phyloP scores from a whole-genome alignment of 1,140 invertebrate species.

The Argopecten irradians region DNA sequence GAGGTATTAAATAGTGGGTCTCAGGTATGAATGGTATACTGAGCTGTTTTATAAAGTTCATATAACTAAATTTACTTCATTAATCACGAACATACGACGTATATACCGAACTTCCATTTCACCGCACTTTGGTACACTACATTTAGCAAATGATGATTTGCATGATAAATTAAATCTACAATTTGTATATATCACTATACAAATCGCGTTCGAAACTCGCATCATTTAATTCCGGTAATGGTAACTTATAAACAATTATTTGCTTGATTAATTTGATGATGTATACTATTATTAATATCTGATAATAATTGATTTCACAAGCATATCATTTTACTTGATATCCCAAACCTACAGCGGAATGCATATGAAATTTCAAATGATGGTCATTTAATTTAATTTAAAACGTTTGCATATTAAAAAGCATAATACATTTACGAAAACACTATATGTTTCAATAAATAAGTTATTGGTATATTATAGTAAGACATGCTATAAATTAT shows the following conservation, averaged over 20 bases:
- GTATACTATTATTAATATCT: neutral
- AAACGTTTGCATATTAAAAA: neutral
- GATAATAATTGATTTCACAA: conserved; percentile 18
- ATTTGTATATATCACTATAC: neutral
- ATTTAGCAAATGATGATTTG: conserved; percentile 10
- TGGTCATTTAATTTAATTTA: conserved; percentile 4
- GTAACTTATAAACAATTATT: neutral
- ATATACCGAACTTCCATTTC: neutral
- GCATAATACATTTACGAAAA: neutral
- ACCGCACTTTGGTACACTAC: neutral
- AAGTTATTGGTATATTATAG: neutral
- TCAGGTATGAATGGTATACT: neutral
- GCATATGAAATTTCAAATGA: neutral
- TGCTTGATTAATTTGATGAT: neutral
- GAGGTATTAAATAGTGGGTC: neutral
- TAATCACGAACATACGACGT: neutral
- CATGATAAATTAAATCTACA: conserved; percentile 7
- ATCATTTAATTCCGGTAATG: neutral
- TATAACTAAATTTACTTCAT: neutral
- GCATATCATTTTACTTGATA: neutral
- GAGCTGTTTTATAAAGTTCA: neutral
- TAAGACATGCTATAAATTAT: neutral
- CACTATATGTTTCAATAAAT: neutral
- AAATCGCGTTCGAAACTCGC: neutral
- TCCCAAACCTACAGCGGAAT: neutral